Conservation (phyloP, 2,797 vertebrate genomes). For the Notolepis coatsorum region DNA sequence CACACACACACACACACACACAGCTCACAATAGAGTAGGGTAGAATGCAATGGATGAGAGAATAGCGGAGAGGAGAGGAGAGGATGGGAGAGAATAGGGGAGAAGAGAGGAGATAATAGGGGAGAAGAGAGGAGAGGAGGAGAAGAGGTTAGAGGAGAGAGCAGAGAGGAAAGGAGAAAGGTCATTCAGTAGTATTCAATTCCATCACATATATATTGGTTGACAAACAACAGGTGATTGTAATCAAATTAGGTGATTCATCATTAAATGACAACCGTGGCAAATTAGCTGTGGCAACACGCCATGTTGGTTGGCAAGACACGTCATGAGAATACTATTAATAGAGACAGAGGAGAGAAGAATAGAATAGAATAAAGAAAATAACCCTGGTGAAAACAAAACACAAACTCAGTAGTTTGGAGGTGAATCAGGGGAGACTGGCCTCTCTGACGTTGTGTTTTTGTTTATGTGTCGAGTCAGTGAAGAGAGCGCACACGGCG, state of each 20-base stretch:
- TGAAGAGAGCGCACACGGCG: constrained; percentile 22
- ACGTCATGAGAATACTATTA: too few relatives aligned
- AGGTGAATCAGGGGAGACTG: neutral
- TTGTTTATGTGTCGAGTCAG: constrained; percentile 4
- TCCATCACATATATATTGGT: too few relatives aligned
- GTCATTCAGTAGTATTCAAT: too few relatives aligned
- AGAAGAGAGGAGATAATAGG: constrained; percentile 21
- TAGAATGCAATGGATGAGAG: constrained; percentile 16
- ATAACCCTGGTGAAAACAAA: neutral
- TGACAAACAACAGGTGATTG: too few relatives aligned
- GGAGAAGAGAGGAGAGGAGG: constrained; percentile 20
- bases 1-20: too few relatives aligned
- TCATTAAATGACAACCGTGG: too few relatives aligned
- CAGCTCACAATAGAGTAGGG: constrained; percentile 3
- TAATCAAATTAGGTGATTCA: too few relatives aligned
- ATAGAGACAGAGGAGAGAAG: too few relatives aligned
- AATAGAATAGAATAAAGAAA: too few relatives aligned
- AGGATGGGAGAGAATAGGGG: constrained; percentile 9
- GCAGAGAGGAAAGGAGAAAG: constrained; percentile 8
- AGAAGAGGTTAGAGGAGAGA: constrained; percentile 32
- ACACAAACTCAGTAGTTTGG: neutral
- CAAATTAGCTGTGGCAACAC: too few relatives aligned
- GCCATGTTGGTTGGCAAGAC: too few relatives aligned
- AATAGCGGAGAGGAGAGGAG: constrained; percentile 13
- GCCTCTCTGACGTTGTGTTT: constrained; percentile 8